A percentile compares a stretch with the other conserved stretches of the same genome.
phyloP scores from a whole-genome alignment of 2,888 invertebrate genomes.

The Xanthorhoe designata region DNA sequence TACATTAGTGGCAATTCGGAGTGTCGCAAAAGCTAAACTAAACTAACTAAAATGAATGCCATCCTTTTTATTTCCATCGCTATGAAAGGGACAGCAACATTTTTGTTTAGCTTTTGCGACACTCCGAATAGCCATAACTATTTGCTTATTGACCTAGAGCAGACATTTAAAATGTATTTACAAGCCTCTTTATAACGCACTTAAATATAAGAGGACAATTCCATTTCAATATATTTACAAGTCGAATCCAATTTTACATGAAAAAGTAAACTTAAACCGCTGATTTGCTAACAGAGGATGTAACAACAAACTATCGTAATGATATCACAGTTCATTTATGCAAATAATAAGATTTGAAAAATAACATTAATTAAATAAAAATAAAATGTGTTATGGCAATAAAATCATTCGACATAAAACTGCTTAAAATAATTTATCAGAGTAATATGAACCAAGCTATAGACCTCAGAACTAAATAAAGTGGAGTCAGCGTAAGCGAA shows the following conservation, averaged over 20 bases:
- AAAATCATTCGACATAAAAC: conserved; percentile 50
- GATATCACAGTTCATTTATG: conserved; percentile 86
- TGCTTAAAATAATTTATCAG: conserved; percentile 31
- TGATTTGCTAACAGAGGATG: conserved; percentile 42
- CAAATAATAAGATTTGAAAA: conserved; percentile 71
- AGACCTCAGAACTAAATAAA: neutral
- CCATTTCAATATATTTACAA: conserved; percentile 78
- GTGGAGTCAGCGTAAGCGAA: neutral
- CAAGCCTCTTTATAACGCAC: conserved; percentile 70
- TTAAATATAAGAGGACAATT: conserved; percentile 74
- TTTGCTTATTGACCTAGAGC: conserved; percentile 50
- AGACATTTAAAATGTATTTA: conserved; percentile 70
- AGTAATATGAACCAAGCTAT: conserved; percentile 25
- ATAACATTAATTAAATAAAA: conserved; percentile 44
- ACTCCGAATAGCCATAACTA: too few species aligned
- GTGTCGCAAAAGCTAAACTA: too few species aligned
- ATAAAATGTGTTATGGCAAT: conserved; percentile 65
- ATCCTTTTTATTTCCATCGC: too few species aligned
- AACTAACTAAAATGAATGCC: too few species aligned
- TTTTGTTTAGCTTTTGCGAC: too few species aligned
- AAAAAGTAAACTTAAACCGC: conserved; percentile 48
- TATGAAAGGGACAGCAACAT: too few species aligned
- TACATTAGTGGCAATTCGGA: too few species aligned
- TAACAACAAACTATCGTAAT: conserved; percentile 77
- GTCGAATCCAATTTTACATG: conserved; percentile 53